Base-by-base conservation (phyloP, 2,797 vertebrate genomes). In the Cryptoblepharus egeriae region DNA sequence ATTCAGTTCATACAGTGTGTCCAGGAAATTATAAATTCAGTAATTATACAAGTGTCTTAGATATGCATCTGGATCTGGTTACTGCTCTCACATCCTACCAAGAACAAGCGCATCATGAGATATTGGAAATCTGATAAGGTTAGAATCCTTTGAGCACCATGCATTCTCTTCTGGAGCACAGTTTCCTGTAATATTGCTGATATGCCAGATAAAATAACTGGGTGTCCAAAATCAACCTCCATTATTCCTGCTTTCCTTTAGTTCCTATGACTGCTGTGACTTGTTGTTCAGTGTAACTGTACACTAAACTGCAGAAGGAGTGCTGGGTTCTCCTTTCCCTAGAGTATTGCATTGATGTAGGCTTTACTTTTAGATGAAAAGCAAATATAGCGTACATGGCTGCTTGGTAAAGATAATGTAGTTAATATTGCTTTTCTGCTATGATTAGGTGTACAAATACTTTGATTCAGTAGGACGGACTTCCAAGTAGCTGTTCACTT, bases 181-280 rank as follows among this genome's bases (percentile, higher is more conserved):
- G 81, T 88, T 95, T 95, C 91, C 91, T 90, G 75, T 85, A 82
- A 63, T 89, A 79, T 85, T 88, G 79, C 80, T 87, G 61, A 80
- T 90, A 91, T 87, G 82, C 86, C 85, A 91, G 85, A 89, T 88
- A 92, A 90, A 94, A 88, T 86, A 90, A 92, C 30, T 71, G 69
- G 81, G n/a, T 73, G 86, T 93, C 90, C 87, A 92, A 93, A 91
- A 91, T 91, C 78, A 92, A 70, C 87, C 64, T 91, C 85, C 52
- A 13, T 87, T 86, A 57, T 90, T 91, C 91, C 75, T 77, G 86
- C 81, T 69, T 35, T 85, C 37, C 86, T 90, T 88, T 83, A 88
- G 15, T 37, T 79, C 72, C 80, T 74, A 3, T 82, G 75, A 88
- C 78, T 86, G 52, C 87, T 89, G 60, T 90, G 74, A 61, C 80